These are phyloP conservation scores for Drosophila algonquin DNA, from an alignment of 2,888 invertebrate genomes.

Conservation along the genomic window DNA sequence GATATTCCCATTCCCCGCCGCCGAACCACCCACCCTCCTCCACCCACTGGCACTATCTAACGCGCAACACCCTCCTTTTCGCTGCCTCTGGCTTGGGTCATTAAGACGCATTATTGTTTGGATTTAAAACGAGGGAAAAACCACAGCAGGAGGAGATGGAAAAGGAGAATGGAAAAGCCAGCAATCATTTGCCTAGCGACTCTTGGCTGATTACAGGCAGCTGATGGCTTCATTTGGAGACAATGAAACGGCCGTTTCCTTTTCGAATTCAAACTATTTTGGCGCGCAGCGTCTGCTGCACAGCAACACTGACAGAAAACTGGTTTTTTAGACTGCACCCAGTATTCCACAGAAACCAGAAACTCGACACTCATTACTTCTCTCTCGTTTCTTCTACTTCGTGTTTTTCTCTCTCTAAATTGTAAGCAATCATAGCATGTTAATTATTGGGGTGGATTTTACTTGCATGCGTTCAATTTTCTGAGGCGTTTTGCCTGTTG, in stretches of 20 bases:
- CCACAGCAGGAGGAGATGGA: not conserved
- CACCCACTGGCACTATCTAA: not conserved
- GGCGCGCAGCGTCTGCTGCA: slow-evolving; percentile 54
- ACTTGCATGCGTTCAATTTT: no score
- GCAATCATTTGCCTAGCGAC: slow-evolving; percentile 10
- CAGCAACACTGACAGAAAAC: slow-evolving; percentile 64
- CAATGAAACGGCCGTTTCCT: not conserved
- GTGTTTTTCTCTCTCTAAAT: no score
- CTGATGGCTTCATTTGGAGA: slow-evolving; percentile 56
- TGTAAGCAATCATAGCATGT: no score
- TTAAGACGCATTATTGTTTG: slow-evolving; percentile 49
- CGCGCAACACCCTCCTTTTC: not conserved
- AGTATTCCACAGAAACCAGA: slow-evolving; percentile 7
- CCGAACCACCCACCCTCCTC: not conserved
- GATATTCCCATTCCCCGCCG: slow-evolving; percentile 12
- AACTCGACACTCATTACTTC: no score
- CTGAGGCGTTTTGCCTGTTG: no score
- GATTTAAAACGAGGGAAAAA: slow-evolving; percentile 35
- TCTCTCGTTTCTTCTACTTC: not conserved
- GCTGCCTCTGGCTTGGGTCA: slow-evolving; percentile 33
- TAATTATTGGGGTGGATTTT: no score
- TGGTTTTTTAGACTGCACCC: slow-evolving; percentile 27
- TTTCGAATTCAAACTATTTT: not conserved
- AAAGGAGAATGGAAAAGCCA: slow-evolving; percentile 4
- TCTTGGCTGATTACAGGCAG: slow-evolving; percentile 55